Base-by-base conservation (phyloP, 2,888 invertebrate genomes). In the Leptopilina drosophilae region DNA sequence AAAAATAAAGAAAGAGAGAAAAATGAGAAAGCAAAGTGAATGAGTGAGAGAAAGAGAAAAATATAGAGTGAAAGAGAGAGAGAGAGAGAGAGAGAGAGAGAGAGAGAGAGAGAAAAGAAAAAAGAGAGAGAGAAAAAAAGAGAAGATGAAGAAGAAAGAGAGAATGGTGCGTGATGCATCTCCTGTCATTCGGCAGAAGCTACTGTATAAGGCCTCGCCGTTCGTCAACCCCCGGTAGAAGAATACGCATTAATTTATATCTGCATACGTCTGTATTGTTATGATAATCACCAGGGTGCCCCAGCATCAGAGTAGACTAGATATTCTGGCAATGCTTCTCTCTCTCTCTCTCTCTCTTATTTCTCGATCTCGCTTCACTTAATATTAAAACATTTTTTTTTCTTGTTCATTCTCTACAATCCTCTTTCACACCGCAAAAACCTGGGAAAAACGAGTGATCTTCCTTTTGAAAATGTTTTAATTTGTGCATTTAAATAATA, bases 191-290 rank as follows among this genome's bases (percentile, higher is more conserved):
- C 82, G 81, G 76, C 80, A 81, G 83, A 81, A 82, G 80, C 78
- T 78, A 80, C 84, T 78, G 78, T 80, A 42, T 42, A 79, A 56
- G 78, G 62, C 76, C 76, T 69, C 80, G 78, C 69, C 82, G 82
- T 83, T 85, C 85, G 87, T 88, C 90, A 87, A 88, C 88, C 88
- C 90, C 87, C 86, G 82, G 77, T 86, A 87, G 88, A 89, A 90
- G 90, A 90, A 91, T 89, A 90, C 88, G 89, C 90, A 91, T 91
- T 91, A 91, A 91, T 91, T 91, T 91, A 89, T 91, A 91, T 91
- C 91, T 88, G 88, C 90, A 88, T 89, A 88, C 88, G 87, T 83
- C 84, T 82, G 87, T 83, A 91, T 91, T 91, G 90, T 91, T 87
- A 91, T 91, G 91, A 87, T 91, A 91, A 91, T 91, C 83, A 81